A percentile compares a stretch with the other conserved stretches of the same genome.
phyloP scores from a whole-genome alignment of 2,888 invertebrate genomes.

The Unio delphinus region DNA sequence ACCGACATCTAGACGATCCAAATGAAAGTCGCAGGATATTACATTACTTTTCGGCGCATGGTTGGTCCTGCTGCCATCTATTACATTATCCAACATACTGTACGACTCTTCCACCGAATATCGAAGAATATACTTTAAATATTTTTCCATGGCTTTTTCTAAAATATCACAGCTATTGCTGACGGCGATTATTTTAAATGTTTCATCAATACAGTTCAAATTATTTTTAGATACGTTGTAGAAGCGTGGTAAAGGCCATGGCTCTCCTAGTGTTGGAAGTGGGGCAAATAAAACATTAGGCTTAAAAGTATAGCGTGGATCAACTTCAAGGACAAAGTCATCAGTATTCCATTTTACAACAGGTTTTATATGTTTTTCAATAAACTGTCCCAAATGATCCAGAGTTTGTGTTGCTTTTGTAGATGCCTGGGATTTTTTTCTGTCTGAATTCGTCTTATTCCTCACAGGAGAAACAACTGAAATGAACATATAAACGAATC shows the following conservation, averaged over 20 bases:
- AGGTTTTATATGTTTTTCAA: no score
- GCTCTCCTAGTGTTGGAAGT: slow-evolving; percentile 72
- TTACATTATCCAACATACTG: slow-evolving; percentile 25
- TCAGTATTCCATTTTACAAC: no score
- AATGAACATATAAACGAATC: no score
- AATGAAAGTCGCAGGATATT: slow-evolving; percentile 7
- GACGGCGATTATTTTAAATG: slow-evolving; percentile 26
- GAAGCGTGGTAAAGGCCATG: slow-evolving; percentile 80
- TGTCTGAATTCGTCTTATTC: no score
- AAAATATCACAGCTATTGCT: slow-evolving; percentile 75
- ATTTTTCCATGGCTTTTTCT: slow-evolving; percentile 75
- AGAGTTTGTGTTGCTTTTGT: no score
- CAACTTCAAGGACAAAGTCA: no score
- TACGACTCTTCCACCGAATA: slow-evolving; percentile 33
- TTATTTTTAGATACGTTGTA: slow-evolving; percentile 49
- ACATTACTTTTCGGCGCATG: slow-evolving; percentile 4
- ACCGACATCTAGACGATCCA: background rate
- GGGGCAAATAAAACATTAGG: slow-evolving; percentile 14
- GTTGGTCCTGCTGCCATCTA: slow-evolving; percentile 4
- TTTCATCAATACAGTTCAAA: slow-evolving; percentile 9
- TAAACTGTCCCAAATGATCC: no score
- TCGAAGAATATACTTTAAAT: slow-evolving; percentile 72
- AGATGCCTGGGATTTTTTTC: no score
- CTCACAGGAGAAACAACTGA: no score
- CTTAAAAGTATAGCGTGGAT: no score